Conservation (phyloP, 2,888 invertebrate genomes). For the Girardia tigrina region DNA sequence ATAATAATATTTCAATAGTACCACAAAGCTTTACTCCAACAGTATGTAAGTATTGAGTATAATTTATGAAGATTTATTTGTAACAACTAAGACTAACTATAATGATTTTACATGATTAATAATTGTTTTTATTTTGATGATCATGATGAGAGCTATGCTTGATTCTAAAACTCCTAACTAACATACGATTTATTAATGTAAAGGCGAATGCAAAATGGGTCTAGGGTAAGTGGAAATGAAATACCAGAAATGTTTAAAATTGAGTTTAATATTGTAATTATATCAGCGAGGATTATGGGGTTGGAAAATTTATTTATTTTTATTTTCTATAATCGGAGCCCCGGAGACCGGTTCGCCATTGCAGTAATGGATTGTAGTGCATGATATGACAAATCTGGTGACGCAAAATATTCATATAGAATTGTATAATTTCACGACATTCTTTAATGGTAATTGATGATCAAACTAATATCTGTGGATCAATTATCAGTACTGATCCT, state of each 20-base stretch:
- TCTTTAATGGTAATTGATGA: too few relatives aligned
- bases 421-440: too few relatives aligned
- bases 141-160: background rate
- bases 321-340: too few relatives aligned
- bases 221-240: background rate
- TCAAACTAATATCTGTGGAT: too few relatives aligned
- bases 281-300: too few relatives aligned
- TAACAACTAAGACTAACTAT: background rate
- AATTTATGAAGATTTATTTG: background rate
- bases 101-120: background rate
- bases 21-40: background rate
- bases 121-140: background rate
- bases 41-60: constrained; percentile 5
- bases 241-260: background rate
- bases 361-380: background rate
- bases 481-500: too few relatives aligned
- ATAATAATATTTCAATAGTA: background rate
- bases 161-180: background rate
- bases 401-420: too few relatives aligned
- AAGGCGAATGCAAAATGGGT: background rate
- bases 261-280: background rate
- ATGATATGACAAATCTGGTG: background rate
- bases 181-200: background rate
- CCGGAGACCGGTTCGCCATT: background rate
- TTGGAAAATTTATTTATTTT: background rate